Evolutionary conservation across 2,888 invertebrate genomes (phyloP).

Genomic region (Cryptocephalus moraei): DNA sequence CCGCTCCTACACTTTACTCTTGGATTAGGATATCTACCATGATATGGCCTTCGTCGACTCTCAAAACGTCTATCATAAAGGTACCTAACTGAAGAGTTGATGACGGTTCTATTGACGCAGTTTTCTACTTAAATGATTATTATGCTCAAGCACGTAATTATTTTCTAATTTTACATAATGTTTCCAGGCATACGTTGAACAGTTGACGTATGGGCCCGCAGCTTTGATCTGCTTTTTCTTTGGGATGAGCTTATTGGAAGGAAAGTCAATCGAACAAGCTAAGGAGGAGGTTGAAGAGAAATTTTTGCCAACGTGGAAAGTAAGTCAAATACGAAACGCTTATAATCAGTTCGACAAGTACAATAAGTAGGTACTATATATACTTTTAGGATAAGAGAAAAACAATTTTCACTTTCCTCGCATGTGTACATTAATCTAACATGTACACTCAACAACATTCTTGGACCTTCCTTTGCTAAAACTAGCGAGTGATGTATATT

Average conservation of each 20-base stretch:
- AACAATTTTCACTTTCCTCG: too few relatives aligned
- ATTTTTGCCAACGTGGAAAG: conserved; percentile 49
- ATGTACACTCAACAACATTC: too few relatives aligned
- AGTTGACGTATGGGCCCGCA: conserved; percentile 50
- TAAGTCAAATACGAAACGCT: conserved; percentile 16
- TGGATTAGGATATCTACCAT: conserved; percentile 69
- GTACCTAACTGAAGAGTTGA: conserved; percentile 37
- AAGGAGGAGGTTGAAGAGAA: conserved; percentile 43
- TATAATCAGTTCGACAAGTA: too few relatives aligned
- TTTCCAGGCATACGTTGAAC: conserved; percentile 43
- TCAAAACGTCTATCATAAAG: conserved; percentile 64
- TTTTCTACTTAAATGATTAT: neutral
- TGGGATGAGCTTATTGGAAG: conserved; percentile 49
- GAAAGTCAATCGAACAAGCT: conserved; percentile 40
- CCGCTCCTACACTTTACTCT: conserved; percentile 69
- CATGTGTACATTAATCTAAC: too few relatives aligned
- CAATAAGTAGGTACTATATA: too few relatives aligned
- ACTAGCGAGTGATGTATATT: too few relatives aligned
- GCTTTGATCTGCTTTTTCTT: conserved; percentile 49
- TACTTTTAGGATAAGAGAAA: too few relatives aligned
- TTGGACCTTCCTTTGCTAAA: too few relatives aligned
- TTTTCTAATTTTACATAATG: conserved; percentile 7
- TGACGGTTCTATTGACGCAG: too few relatives aligned
- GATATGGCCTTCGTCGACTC: conserved; percentile 63
- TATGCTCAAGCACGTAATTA: too few relatives aligned